Percentiles rank a stretch among this genome's conserved stretches.
Evolutionary conservation across 2,888 invertebrate species (phyloP).

Genomic region (Drosophila pseudotalamancana): DNA sequence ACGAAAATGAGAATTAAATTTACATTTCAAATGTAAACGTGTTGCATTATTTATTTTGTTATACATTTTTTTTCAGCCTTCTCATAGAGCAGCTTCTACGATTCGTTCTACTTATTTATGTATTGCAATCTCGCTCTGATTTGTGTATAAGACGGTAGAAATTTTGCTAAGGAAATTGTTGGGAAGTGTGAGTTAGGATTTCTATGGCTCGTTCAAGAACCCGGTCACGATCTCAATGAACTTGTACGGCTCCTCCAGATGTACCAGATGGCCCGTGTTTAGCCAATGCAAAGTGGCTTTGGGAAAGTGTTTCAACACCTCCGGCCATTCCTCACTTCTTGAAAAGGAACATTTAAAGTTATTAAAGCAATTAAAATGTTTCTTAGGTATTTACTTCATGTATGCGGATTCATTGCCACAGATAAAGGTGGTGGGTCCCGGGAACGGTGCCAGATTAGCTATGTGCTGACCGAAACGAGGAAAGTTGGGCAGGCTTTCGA

Average conservation of each 20-base stretch:
- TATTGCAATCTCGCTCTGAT: slow-evolving; percentile 34
- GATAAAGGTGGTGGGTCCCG: slow-evolving; percentile 92
- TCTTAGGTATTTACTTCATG: slow-evolving; percentile 86
- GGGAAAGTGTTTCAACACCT: slow-evolving; percentile 88
- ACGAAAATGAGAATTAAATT: slow-evolving; percentile 62
- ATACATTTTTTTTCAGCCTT: no score
- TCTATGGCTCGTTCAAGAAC: slow-evolving; percentile 80
- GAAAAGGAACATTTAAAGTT: background rate
- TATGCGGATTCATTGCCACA: slow-evolving; percentile 93
- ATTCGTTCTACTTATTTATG: background rate
- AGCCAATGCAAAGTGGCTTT: slow-evolving; percentile 84
- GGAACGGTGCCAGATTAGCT: slow-evolving; percentile 72
- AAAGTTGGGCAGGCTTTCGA: slow-evolving; percentile 86
- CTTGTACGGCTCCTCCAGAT: slow-evolving; percentile 92
- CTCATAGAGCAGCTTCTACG: background rate
- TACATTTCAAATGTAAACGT: slow-evolving; percentile 66
- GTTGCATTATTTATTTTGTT: background rate
- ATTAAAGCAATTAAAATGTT: no score
- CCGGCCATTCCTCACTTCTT: slow-evolving; percentile 85
- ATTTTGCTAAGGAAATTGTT: background rate
- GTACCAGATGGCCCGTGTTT: slow-evolving; percentile 97
- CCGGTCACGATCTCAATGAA: slow-evolving; percentile 84
- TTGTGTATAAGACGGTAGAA: slow-evolving; percentile 1
- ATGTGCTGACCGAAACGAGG: slow-evolving; percentile 41
- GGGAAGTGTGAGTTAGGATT: no score